phyloP scores from a whole-genome alignment of 2,797 vertebrate genomes.

The Pseudotriccus pelzelni region DNA sequence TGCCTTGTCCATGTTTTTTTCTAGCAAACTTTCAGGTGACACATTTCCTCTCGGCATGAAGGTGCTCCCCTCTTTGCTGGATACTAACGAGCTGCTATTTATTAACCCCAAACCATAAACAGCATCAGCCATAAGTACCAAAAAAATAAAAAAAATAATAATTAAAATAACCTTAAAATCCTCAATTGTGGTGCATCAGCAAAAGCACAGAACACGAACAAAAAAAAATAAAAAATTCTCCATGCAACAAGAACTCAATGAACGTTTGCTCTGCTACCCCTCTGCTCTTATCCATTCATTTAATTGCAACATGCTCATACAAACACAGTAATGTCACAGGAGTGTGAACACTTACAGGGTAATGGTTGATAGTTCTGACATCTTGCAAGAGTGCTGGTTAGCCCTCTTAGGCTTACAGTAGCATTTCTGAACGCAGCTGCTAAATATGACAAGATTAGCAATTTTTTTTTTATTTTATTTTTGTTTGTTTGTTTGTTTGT shows the following conservation, averaged over 20 bases:
- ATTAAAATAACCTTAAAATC: not conserved
- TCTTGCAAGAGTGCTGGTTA: slow-evolving; percentile 99
- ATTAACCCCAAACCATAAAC: not conserved
- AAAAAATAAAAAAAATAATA: not conserved
- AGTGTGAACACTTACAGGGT: slow-evolving; percentile 94
- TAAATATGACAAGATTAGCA: slow-evolving; percentile 96
- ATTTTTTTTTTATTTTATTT: slow-evolving; percentile 68
- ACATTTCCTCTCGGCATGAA: not conserved
- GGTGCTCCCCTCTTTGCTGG: not conserved
- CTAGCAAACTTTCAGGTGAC: not conserved
- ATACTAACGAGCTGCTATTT: not conserved
- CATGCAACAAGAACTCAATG: slow-evolving; percentile 58
- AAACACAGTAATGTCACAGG: slow-evolving; percentile 69
- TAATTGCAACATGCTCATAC: slow-evolving; percentile 66
- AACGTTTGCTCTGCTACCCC: not conserved
- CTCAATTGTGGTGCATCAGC: not conserved
- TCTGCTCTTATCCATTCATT: slow-evolving; percentile 25
- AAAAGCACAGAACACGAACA: slow-evolving; percentile 46
- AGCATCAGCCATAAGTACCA: not conserved
- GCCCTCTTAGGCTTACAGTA: slow-evolving; percentile 98
- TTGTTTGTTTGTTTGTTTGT: not conserved
- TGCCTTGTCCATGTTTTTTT: not conserved
- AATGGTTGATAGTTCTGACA: slow-evolving; percentile 99
- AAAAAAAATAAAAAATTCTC: not conserved
- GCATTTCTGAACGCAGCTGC: slow-evolving; percentile 99